These are phyloP conservation scores for Speoplatyrhinus poulsoni DNA, from an alignment of 2,113 vertebrate genomes.

Conservation along the genomic window DNA sequence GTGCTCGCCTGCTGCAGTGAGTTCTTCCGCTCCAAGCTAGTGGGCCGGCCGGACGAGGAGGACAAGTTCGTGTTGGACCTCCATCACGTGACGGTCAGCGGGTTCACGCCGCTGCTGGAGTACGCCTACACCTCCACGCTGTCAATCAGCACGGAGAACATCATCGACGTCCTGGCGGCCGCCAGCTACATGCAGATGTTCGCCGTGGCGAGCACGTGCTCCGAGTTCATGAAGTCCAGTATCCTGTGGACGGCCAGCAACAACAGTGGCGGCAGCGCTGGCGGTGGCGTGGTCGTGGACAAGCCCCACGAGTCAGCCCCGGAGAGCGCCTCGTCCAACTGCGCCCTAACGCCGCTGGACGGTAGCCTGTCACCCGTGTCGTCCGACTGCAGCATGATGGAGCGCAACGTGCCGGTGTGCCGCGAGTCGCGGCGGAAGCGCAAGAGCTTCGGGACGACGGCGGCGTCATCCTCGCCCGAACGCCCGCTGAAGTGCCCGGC, in stretches of 20 bases:
- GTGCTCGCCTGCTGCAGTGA: slow-evolving; percentile 91
- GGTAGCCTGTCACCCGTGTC: slow-evolving; percentile 95
- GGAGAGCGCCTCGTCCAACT: slow-evolving; percentile 84
- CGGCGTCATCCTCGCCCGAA: slow-evolving; percentile 79
- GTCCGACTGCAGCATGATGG: slow-evolving; percentile 94
- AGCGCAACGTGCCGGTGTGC: slow-evolving; percentile 90
- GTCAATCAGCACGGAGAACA: slow-evolving; percentile 97
- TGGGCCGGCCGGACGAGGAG: slow-evolving; percentile 87
- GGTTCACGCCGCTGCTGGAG: slow-evolving; percentile 94
- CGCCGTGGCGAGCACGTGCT: slow-evolving; percentile 95
- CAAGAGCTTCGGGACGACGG: slow-evolving; percentile 90
- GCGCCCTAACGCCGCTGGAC: slow-evolving; percentile 87
- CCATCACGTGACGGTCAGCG: slow-evolving; percentile 96
- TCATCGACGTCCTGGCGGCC: slow-evolving; percentile 95
- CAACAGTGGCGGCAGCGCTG: slow-evolving; percentile 30
- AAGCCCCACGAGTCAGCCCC: slow-evolving; percentile 86
- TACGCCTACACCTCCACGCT: slow-evolving; percentile 97
- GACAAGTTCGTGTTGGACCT: slow-evolving; percentile 91
- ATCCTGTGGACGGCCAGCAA: slow-evolving; percentile 89
- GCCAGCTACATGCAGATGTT: slow-evolving; percentile 99
- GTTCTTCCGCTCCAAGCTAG: slow-evolving; percentile 90
- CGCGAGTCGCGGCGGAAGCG: slow-evolving; percentile 92
- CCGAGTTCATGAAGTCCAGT: slow-evolving; percentile 99
- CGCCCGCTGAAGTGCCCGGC: slow-evolving; percentile 91
- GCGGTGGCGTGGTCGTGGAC: slow-evolving; percentile 71